phyloP scores from a whole-genome alignment of 37 sponge, comb jelly and placozoan genomes.

The Ephydatia muelleri region DNA sequence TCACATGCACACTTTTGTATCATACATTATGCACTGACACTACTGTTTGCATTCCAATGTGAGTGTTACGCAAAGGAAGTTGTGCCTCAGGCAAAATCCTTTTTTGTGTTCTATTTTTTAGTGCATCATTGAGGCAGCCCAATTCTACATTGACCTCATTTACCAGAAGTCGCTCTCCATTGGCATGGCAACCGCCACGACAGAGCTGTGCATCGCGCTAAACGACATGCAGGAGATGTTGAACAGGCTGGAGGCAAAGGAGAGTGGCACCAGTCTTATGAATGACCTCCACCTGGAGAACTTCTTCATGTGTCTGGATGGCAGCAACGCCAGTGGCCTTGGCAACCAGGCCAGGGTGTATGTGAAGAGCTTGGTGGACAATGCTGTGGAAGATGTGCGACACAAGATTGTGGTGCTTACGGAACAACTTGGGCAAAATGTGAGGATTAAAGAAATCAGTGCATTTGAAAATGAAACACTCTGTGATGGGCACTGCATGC shows the following conservation, averaged over 20 bases:
- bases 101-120: too few species aligned
- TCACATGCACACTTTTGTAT: too few species aligned
- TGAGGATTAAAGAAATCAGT: not conserved
- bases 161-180: not conserved
- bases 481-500: too few species aligned
- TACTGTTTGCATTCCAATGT: too few species aligned
- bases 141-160: constrained; percentile 25
- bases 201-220: constrained; percentile 43
- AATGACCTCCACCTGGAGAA: constrained; percentile 22
- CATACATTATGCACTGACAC: too few species aligned
- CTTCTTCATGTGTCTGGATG: constrained; percentile 22
- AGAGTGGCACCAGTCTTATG: not conserved
- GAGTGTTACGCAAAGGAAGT: not conserved
- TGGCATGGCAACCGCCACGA: not conserved
- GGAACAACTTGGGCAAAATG: not conserved
- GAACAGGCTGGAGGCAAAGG: not conserved
- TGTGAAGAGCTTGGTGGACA: constrained; percentile 15
- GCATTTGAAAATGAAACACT: too few species aligned
- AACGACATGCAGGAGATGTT: constrained; percentile 55
- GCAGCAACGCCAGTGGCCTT: not conserved
- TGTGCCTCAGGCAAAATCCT: too few species aligned
- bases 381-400: constrained; percentile 44
- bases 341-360: constrained; percentile 13
- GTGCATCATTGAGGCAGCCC: constrained; percentile 30
- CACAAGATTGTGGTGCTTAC: constrained; percentile 18